phyloP scores from a whole-genome alignment of 2,113 vertebrate genomes.

The Agelaius tricolor region DNA sequence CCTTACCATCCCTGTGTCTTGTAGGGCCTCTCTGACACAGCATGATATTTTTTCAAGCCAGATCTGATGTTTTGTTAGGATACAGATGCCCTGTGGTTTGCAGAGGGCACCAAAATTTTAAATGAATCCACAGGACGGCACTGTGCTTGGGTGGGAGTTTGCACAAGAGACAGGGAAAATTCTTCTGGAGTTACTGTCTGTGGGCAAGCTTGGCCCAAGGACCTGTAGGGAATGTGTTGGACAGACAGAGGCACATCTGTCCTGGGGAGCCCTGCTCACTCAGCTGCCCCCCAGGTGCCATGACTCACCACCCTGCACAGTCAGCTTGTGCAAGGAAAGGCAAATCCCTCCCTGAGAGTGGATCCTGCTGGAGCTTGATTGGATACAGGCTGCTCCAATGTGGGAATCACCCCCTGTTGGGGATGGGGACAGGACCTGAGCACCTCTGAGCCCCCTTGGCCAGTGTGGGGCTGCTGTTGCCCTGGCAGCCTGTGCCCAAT shows the following conservation, averaged over 20 bases:
- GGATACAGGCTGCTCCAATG: not conserved
- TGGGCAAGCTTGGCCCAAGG: not conserved
- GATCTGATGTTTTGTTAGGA: not conserved
- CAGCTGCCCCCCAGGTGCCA: not conserved
- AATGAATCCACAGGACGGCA: not conserved
- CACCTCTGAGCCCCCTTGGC: accelerated
- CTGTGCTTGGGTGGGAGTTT: not conserved
- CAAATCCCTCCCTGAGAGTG: not conserved
- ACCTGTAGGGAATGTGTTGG: not conserved
- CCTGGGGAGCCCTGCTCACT: not conserved
- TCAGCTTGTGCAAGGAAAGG: not conserved
- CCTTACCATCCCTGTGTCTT: not conserved
- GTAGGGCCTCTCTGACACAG: not conserved
- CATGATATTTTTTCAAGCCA: not conserved
- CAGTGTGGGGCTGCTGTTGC: not conserved
- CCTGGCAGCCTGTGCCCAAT: accelerated
- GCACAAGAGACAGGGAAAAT: not conserved
- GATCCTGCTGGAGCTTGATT: conserved; percentile 17
- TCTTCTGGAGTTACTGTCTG: not conserved
- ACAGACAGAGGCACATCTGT: not conserved
- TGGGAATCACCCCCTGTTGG: not conserved
- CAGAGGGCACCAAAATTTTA: not conserved
- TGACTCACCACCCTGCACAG: not conserved
- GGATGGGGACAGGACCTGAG: not conserved
- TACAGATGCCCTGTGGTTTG: not conserved